A percentile compares a stretch with the other conserved stretches of the same genome.
Conservation (phyloP, 2,113 vertebrate species). For the Natator depressus region DNA sequence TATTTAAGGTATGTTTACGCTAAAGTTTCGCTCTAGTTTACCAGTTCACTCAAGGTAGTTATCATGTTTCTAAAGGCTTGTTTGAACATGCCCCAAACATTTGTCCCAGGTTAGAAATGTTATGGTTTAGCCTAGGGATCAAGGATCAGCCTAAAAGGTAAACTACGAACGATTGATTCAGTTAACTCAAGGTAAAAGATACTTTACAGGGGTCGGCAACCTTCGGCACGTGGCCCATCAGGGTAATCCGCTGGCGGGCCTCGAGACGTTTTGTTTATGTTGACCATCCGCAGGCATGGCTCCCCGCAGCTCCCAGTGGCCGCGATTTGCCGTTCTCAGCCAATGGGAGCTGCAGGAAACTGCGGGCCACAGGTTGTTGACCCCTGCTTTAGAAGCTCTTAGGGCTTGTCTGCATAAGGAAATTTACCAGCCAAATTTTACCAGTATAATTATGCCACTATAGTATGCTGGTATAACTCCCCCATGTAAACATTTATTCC, state of each 20-base stretch:
- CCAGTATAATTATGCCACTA: rapidly evolving
- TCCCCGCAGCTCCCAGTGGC: no score
- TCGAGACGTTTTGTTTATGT: no score
- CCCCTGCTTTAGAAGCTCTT: neutral
- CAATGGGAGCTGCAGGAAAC: no score
- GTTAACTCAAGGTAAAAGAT: neutral
- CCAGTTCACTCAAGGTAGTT: neutral
- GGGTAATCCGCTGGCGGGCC: no score
- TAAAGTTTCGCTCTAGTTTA: neutral
- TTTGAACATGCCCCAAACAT: rapidly evolving
- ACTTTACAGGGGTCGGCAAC: no score
- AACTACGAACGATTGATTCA: neutral
- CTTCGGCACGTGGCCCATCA: no score
- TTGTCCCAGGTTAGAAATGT: rapidly evolving
- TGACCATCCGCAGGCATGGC: no score
- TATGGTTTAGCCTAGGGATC: neutral
- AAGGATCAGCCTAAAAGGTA: neutral
- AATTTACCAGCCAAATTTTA: neutral
- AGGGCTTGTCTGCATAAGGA: rapidly evolving
- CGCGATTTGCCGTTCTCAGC: no score
- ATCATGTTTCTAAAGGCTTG: neutral
- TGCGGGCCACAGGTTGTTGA: no score
- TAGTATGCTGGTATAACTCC: rapidly evolving
- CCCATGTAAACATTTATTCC: neutral
- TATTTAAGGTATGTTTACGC: neutral